Evolutionary conservation across 2,797 vertebrate genomes (phyloP).

Genomic region (Spinus pinus): DNA sequence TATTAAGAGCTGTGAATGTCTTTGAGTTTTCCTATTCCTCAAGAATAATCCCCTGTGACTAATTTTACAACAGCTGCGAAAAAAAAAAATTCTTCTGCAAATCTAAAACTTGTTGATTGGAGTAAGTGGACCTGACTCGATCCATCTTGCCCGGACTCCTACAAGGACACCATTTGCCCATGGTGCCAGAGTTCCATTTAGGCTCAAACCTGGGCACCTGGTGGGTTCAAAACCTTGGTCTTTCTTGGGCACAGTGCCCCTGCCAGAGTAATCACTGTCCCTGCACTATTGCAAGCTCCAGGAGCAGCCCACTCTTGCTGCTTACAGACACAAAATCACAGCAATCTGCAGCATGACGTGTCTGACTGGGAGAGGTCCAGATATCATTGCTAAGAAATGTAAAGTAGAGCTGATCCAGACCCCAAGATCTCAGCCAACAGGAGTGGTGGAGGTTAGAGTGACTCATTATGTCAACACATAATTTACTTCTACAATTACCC

Average conservation of each 20-base stretch:
- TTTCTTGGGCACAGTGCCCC: neutral
- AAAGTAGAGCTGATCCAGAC: neutral
- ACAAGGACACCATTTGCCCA: neutral
- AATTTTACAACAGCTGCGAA: neutral
- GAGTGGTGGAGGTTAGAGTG: neutral
- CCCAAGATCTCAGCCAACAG: neutral
- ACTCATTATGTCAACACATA: fast-evolving
- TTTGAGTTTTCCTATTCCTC: neutral
- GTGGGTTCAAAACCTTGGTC: neutral
- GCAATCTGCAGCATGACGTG: neutral
- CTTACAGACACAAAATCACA: neutral
- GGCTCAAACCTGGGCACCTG: neutral
- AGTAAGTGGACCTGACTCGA: neutral
- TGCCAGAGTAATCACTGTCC: neutral
- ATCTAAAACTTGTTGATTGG: neutral
- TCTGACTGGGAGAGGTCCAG: neutral
- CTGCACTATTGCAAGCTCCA: neutral
- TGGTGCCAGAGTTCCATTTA: neutral
- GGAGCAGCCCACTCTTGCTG: neutral
- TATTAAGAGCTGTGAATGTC: neutral
- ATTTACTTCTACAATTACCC: neutral
- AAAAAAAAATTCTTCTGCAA: neutral
- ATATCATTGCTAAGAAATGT: neutral
- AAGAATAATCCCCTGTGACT: neutral
- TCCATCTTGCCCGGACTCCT: neutral